A percentile compares a stretch with the other conserved stretches of the same genome.
Evolutionary conservation across 2,113 vertebrate species (phyloP).

Genomic region (Pristiophorus japonicus): DNA sequence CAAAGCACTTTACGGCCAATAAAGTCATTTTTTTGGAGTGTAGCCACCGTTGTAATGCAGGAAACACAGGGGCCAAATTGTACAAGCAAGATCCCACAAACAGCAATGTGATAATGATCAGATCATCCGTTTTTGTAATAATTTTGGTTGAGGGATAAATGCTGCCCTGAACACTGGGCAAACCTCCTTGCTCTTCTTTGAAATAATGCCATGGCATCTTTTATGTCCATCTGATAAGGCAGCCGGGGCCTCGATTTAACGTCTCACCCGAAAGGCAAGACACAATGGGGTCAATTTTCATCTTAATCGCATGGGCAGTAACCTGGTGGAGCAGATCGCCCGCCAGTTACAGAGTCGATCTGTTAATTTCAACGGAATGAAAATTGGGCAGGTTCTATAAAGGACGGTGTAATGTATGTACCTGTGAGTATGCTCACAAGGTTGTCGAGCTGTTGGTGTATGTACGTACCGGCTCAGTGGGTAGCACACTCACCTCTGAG

Average conservation of each 20-base stretch:
- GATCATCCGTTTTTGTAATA: not conserved
- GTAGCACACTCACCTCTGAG: no score
- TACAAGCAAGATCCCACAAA: not conserved
- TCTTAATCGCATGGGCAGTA: not conserved
- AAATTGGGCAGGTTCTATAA: not conserved
- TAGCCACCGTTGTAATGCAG: not conserved
- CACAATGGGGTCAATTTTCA: not conserved
- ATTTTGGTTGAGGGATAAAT: not conserved
- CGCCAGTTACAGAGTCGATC: not conserved
- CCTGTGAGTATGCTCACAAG: no score
- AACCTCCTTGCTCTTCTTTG: not conserved
- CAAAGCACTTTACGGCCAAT: not conserved
- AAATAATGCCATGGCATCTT: not conserved
- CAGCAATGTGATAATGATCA: not conserved
- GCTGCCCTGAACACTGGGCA: not conserved
- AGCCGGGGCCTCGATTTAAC: not conserved
- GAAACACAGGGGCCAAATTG: not conserved
- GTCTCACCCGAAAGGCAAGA: not conserved
- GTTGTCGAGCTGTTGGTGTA: no score
- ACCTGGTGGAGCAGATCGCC: not conserved
- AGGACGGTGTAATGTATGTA: no score
- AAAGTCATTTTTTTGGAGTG: not conserved
- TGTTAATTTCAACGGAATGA: not conserved
- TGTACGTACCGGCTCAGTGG: no score
- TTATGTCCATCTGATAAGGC: not conserved